Base-by-base conservation (phyloP, 2,888 invertebrate species). In the Heliconius ismenius region DNA sequence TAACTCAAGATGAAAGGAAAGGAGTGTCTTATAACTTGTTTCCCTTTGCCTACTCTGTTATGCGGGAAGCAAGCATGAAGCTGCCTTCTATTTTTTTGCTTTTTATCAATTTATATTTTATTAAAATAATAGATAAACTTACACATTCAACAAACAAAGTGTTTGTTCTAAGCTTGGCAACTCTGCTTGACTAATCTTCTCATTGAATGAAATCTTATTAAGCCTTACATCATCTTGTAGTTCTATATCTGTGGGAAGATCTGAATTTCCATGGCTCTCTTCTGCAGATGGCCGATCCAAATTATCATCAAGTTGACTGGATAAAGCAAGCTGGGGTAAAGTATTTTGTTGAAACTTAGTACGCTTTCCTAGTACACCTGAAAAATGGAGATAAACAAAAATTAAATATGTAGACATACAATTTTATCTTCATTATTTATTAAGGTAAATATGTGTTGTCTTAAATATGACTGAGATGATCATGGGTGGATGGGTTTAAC, bases 151-250 rank as follows among this genome's bases (percentile, higher is more conserved):
- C 74, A 99, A 89, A 73, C 99, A 95, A 18, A 98, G 90, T n/a
- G 97, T 96, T 88, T 98, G 97, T 82, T 98, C 96, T 60, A 96
- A 89, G 81, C 96, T 95, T 2, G 96, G 96, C 77, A 98, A 88
- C 79, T 96, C 95, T 74, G 93, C 92, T 79, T 91, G 78, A 62
- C 74, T 87, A 39, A 93, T 86, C 28, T 91, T 90, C 81, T 97
- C 96, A 7, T 95, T 89, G 86, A 97, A 98, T 79, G 96, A 92
- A 70, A 98, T 96, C 81, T 95, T 95, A 83, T 98, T 97, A 63
- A 99, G 92, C 75, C 98, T 95, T 3, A 98, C 96, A 83, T 99
- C 99, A 91, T 99, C 99, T 80, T 98, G 95, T 39, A 98, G 89
- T 68, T 95, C 94, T 6, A 98, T 87, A 81, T 97, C 95, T 81